Conservation (phyloP, 37 sponge, comb jelly and placozoan species). For the Trichoplax adhaerens region DNA sequence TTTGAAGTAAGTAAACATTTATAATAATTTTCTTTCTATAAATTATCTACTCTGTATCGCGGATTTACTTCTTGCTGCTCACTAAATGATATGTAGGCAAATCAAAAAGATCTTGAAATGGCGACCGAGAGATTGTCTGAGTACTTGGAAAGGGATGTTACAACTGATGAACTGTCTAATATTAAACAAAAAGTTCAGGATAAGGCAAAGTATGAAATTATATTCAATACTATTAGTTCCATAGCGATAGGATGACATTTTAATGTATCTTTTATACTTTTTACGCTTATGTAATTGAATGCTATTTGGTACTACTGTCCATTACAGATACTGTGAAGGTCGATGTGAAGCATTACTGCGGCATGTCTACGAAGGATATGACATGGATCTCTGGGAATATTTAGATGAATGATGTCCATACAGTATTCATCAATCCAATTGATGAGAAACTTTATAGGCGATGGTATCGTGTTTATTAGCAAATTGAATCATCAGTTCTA, state of each 20-base stretch:
- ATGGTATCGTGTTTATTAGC: no score
- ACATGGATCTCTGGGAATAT: constrained; percentile 75
- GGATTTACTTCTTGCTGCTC: not conserved
- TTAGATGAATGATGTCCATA: constrained; percentile 3
- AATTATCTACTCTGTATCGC: no score
- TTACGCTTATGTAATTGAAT: no score
- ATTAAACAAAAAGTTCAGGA: constrained; percentile 61
- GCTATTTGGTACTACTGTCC: no score
- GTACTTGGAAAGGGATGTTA: constrained; percentile 71
- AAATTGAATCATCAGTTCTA: no score
- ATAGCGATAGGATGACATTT: no score
- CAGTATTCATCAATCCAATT: no score
- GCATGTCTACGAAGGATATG: constrained; percentile 83
- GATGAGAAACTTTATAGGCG: no score
- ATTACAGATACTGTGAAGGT: constrained; percentile 59
- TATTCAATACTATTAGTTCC: not conserved
- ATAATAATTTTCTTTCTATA: no score
- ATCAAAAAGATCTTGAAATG: constrained; percentile 82
- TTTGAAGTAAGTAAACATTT: constrained; percentile 34
- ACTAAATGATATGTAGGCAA: constrained; percentile 23
- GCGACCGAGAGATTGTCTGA: constrained; percentile 74
- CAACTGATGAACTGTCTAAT: constrained; percentile 15
- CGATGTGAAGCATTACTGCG: constrained; percentile 48
- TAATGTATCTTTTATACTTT: no score
- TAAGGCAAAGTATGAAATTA: constrained; percentile 45